A percentile compares a stretch with the other conserved stretches of the same genome.
Evolutionary conservation across 1,140 invertebrate species (phyloP).

Genomic region (Tribolium madens): DNA sequence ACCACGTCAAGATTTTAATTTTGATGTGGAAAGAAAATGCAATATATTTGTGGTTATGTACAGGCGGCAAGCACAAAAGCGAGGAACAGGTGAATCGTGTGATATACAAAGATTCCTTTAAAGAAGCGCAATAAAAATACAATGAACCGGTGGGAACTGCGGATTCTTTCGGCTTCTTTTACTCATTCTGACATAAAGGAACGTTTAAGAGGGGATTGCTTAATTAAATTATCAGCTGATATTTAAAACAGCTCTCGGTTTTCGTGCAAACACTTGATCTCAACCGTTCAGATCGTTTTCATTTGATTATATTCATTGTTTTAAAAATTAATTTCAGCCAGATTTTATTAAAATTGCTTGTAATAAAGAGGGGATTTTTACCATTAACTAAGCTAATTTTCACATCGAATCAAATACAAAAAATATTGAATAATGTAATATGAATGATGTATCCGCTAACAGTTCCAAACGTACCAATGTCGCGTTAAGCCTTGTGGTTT

Average conservation of each 20-base stretch:
- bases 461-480: background rate
- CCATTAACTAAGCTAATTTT: too few relatives aligned
- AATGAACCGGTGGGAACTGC: slow-evolving; percentile 48
- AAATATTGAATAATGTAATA: too few relatives aligned
- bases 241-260: slow-evolving; percentile 62
- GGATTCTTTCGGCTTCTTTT: slow-evolving; percentile 60
- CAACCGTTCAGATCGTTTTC: slow-evolving; percentile 44
- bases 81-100: slow-evolving; percentile 55
- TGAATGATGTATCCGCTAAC: slow-evolving; percentile 18
- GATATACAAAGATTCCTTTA: slow-evolving; percentile 48
- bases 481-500: background rate
- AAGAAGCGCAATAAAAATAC: slow-evolving; percentile 57
- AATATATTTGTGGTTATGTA: background rate
- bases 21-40: background rate
- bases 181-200: slow-evolving; percentile 54
- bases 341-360: slow-evolving; percentile 18
- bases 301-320: slow-evolving; percentile 43
- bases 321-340: slow-evolving; percentile 37
- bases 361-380: slow-evolving; percentile 10
- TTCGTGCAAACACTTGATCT: slow-evolving; percentile 62
- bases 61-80: slow-evolving; percentile 39
- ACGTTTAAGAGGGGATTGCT: slow-evolving; percentile 59
- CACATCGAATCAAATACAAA: too few relatives aligned
- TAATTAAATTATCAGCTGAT: slow-evolving; percentile 65
- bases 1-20: background rate